A percentile compares a stretch with the other conserved stretches of the same genome.
Conservation (phyloP, 2,797 vertebrate species). For the Champsocephalus gunnari region DNA sequence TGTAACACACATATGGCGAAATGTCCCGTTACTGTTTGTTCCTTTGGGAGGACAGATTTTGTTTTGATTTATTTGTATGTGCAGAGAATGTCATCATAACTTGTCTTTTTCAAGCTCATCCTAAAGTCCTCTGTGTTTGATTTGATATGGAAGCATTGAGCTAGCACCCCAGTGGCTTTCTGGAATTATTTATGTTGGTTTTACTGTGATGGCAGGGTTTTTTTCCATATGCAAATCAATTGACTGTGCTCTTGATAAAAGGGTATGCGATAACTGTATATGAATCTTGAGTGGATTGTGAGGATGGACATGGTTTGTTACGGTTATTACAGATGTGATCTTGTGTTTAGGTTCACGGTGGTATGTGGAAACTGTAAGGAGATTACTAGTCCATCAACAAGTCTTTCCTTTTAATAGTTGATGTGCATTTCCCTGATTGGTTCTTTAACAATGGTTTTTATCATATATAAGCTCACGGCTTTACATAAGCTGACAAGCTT, state of each 20-base stretch:
- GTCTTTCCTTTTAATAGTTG: conserved; percentile 50
- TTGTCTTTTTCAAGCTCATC: conserved; percentile 44
- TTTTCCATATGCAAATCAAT: conserved; percentile 36
- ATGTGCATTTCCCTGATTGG: conserved; percentile 45
- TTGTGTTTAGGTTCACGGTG: conserved; percentile 37
- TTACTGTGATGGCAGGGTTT: conserved; percentile 6
- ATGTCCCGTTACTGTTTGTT: neutral
- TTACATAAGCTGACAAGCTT: conserved; percentile 52
- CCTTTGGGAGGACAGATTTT: neutral
- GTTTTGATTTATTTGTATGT: conserved; percentile 9
- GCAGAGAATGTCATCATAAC: conserved; percentile 20
- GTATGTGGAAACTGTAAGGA: conserved; percentile 41
- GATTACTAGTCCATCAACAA: conserved; percentile 52
- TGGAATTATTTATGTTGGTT: conserved; percentile 23
- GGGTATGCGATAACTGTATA: conserved; percentile 43
- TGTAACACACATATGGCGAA: neutral
- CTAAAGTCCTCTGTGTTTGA: conserved; percentile 34
- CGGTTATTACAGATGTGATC: conserved; percentile 35
- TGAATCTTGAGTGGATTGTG: conserved; percentile 42
- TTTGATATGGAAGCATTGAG: neutral
- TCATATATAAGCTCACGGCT: conserved; percentile 41
- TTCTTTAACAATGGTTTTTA: conserved; percentile 45
- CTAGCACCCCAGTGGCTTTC: neutral
- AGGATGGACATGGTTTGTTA: conserved; percentile 40
- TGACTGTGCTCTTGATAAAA: conserved; percentile 33